Evolutionary conservation across 2,888 invertebrate genomes (phyloP).

Genomic region (Lysandra bellargus): DNA sequence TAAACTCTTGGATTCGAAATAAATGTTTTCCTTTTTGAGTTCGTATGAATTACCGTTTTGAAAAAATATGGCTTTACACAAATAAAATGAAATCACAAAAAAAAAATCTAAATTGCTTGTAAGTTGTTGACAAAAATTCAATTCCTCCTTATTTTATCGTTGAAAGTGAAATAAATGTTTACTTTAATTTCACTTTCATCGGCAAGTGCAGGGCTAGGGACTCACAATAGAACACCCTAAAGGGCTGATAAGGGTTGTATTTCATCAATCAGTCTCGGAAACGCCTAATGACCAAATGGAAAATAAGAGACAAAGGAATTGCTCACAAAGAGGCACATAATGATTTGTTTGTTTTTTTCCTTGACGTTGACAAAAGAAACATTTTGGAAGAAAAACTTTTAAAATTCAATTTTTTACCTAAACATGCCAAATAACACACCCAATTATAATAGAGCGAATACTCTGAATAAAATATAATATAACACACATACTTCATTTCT

Average conservation of each 20-base stretch:
- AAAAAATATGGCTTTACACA: too few species aligned
- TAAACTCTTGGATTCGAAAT: background rate
- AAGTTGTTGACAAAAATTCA: background rate
- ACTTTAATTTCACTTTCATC: conserved; percentile 5
- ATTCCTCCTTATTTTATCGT: background rate
- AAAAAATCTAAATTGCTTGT: background rate
- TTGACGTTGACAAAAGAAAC: conserved; percentile 19
- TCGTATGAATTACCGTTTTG: too few species aligned
- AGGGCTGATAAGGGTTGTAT: conserved; percentile 50
- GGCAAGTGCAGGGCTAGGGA: conserved; percentile 7
- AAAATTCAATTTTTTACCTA: background rate
- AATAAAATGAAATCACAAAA: background rate
- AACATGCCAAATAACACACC: background rate
- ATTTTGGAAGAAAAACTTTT: background rate
- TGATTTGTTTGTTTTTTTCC: conserved; percentile 26
- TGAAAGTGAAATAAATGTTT: conserved; percentile 6
- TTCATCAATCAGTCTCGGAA: conserved; percentile 61
- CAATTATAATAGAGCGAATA: background rate
- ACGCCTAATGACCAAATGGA: conserved; percentile 50
- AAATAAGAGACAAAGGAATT: conserved; percentile 48
- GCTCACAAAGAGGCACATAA: conserved; percentile 33
- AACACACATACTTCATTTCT: too few species aligned
- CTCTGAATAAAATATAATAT: too few species aligned
- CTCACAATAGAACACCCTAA: conserved; percentile 42
- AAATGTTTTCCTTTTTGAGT: too few species aligned